Evolutionary conservation across 2,797 vertebrate species (phyloP).

Genomic region (Schizothorax lantsangensis): DNA sequence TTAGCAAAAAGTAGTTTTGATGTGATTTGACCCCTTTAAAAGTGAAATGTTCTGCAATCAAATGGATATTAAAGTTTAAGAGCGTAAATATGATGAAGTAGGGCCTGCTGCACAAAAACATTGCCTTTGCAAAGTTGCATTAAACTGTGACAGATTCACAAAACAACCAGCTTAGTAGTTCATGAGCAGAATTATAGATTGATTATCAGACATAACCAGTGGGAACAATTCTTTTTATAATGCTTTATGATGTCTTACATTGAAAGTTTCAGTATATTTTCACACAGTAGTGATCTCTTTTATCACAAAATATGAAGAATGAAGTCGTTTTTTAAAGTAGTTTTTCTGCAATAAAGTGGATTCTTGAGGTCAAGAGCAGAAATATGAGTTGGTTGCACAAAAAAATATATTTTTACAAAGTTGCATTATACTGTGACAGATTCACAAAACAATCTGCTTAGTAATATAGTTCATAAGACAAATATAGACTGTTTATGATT

Average conservation of each 20-base stretch:
- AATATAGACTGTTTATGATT: neutral
- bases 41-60: neutral
- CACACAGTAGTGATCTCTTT: neutral
- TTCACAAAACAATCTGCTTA: neutral
- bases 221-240: neutral
- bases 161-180: neutral
- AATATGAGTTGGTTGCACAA: neutral
- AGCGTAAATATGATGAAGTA: neutral
- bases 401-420: neutral
- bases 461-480: neutral
- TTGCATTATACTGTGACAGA: neutral
- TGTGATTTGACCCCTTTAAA: neutral
- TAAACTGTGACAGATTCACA: neutral
- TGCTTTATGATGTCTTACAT: neutral
- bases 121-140: neutral
- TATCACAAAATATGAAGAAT: neutral
- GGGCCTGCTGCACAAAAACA: neutral
- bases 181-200: neutral
- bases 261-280: neutral
- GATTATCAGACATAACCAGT: neutral
- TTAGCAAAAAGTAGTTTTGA: neutral
- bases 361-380: neutral
- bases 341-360: neutral
- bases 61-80: neutral
- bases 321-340: neutral